Conservation (phyloP, 2,113 vertebrate genomes). For the Caranx ignobilis region DNA sequence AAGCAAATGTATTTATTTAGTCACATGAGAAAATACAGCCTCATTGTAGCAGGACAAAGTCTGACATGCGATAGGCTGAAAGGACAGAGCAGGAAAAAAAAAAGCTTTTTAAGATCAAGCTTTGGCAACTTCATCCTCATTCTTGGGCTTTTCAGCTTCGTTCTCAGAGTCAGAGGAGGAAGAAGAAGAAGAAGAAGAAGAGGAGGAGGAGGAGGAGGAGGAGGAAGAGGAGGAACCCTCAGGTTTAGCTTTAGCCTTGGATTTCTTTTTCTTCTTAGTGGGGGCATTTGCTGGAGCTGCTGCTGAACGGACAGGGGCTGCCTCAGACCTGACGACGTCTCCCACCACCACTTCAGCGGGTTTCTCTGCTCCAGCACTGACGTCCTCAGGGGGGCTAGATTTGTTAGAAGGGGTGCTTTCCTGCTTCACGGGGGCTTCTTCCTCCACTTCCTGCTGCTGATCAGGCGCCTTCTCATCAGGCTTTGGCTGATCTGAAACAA, state of each 20-base stretch:
- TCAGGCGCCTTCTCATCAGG: neutral
- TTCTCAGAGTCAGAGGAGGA: conserved; percentile 56
- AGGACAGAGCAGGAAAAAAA: accelerated
- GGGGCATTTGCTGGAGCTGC: neutral
- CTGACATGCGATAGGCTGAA: neutral
- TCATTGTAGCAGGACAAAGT: neutral
- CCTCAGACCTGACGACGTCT: neutral
- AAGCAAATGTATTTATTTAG: conserved; percentile 54
- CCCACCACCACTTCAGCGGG: neutral
- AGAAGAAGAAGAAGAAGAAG: neutral
- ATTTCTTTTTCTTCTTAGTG: conserved; percentile 10
- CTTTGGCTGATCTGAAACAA: conserved; percentile 32
- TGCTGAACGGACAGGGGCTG: neutral
- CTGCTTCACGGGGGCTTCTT: conserved; percentile 1
- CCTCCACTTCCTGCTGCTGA: neutral
- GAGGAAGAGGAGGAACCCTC: conserved; percentile 47
- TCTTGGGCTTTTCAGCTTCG: conserved; percentile 39
- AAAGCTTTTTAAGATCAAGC: conserved; percentile 5
- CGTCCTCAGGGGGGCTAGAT: neutral
- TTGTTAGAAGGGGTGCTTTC: neutral
- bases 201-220: neutral
- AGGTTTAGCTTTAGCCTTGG: conserved; percentile 28
- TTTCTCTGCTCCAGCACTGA: neutral
- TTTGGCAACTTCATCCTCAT: neutral
- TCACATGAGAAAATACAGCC: neutral